These are phyloP conservation scores for Brachionus plicatilis DNA, from an alignment of 1,140 invertebrate genomes.

Conservation along the genomic window DNA sequence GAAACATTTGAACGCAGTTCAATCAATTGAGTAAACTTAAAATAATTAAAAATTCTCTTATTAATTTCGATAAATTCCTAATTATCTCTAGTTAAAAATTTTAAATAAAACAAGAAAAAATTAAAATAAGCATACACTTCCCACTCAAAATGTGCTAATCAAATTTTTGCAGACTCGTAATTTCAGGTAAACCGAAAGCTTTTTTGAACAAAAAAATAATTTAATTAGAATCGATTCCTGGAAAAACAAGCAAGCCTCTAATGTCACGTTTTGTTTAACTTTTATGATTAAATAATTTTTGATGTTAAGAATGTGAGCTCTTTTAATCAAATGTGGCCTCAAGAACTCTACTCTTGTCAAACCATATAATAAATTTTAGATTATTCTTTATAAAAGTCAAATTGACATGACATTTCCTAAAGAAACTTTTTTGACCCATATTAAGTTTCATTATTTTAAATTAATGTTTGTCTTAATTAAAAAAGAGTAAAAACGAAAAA, in stretches of 20 bases:
- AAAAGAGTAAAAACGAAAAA: neutral
- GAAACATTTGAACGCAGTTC: neutral
- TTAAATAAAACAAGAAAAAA: neutral
- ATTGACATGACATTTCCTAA: neutral
- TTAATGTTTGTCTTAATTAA: neutral
- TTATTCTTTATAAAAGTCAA: neutral
- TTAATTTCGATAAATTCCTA: neutral
- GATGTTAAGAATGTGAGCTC: neutral
- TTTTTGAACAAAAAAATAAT: neutral
- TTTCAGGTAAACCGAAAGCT: neutral
- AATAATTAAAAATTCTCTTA: neutral
- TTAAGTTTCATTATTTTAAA: neutral
- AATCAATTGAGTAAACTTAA: neutral
- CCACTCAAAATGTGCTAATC: neutral
- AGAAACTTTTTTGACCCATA: neutral
- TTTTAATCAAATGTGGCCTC: neutral
- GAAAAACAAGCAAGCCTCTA: neutral
- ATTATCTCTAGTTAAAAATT: neutral
- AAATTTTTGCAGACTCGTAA: neutral
- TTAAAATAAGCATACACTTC: neutral
- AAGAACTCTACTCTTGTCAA: neutral
- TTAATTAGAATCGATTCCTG: neutral
- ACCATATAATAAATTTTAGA: neutral
- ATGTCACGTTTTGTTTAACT: neutral
- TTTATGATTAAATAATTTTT: neutral